Evolutionary conservation across 1,140 invertebrate species (phyloP).

Genomic region (Lepidurus arcticus): DNA sequence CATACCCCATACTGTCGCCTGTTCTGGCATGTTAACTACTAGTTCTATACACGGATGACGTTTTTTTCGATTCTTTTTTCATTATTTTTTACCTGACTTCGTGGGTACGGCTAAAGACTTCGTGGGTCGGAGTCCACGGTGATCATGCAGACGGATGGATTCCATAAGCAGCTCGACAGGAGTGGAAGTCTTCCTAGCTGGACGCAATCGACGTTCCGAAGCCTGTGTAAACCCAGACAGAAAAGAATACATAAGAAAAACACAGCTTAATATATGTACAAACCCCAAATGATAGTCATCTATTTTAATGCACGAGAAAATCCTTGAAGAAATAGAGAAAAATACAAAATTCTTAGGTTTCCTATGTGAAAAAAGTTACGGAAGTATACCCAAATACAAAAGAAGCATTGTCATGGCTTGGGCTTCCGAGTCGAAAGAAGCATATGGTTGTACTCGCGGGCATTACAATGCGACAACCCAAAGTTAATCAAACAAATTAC

Average conservation of each 20-base stretch:
- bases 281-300: background rate
- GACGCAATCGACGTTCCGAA: slow-evolving; percentile 73
- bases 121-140: slow-evolving; percentile 53
- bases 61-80: background rate
- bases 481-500: slow-evolving; percentile 7
- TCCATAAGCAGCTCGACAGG: slow-evolving; percentile 79
- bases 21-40: background rate
- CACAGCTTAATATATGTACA: background rate
- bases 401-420: no score
- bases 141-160: slow-evolving; percentile 74
- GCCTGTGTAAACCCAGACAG: slow-evolving; percentile 52
- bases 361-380: background rate
- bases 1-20: slow-evolving; percentile 9
- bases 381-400: background rate
- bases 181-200: slow-evolving; percentile 62
- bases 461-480: background rate
- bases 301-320: background rate
- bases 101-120: slow-evolving; percentile 39
- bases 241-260: background rate
- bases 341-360: background rate
- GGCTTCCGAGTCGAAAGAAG: no score
- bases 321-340: background rate
- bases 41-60: slow-evolving; percentile 41
- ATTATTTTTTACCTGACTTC: background rate
- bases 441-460: no score